A percentile compares a stretch with the other conserved stretches of the same genome.
Conservation (phyloP, 2,888 invertebrate genomes). For the Sepiola atlantica region DNA sequence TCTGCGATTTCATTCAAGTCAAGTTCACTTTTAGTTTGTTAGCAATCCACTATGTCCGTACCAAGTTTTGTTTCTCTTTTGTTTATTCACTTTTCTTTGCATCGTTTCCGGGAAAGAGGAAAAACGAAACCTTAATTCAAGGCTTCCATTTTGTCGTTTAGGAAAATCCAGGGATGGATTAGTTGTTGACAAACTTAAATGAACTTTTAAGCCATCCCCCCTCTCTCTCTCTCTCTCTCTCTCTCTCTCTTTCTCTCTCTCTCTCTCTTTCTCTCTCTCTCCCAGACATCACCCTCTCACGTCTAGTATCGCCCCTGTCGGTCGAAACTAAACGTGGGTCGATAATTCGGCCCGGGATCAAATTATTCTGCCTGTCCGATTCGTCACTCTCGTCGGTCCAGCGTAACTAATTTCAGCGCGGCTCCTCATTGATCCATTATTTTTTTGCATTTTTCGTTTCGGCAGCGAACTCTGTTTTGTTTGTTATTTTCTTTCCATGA, state of each 20-base stretch:
- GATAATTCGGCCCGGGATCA: conserved; percentile 18
- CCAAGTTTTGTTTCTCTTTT: not conserved
- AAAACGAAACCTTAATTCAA: not conserved
- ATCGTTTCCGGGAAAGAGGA: not conserved
- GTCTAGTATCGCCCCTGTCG: not conserved
- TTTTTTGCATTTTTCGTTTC: not conserved
- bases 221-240: not conserved
- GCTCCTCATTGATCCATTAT: conserved; percentile 22
- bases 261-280: not conserved
- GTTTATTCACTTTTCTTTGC: not conserved
- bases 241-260: not conserved
- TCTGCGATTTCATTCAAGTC: not conserved
- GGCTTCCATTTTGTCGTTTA: not conserved
- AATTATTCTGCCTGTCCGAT: not conserved
- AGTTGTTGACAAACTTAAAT: conserved; percentile 32
- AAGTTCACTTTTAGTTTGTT: too few relatives aligned
- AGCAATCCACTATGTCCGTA: too few relatives aligned
- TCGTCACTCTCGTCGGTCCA: conserved; percentile 16
- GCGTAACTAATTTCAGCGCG: not conserved
- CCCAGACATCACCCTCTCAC: not conserved
- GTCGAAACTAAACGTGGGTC: conserved; percentile 5
- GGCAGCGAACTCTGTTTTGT: not conserved
- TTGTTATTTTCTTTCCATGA: not conserved
- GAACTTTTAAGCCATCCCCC: conserved; percentile 7
- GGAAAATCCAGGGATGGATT: not conserved